These are phyloP conservation scores for Chrysaora quinquecirrha DNA, from an alignment of 30 jellyfish, hydroid and myxozoan genomes.

Conservation along the genomic window DNA sequence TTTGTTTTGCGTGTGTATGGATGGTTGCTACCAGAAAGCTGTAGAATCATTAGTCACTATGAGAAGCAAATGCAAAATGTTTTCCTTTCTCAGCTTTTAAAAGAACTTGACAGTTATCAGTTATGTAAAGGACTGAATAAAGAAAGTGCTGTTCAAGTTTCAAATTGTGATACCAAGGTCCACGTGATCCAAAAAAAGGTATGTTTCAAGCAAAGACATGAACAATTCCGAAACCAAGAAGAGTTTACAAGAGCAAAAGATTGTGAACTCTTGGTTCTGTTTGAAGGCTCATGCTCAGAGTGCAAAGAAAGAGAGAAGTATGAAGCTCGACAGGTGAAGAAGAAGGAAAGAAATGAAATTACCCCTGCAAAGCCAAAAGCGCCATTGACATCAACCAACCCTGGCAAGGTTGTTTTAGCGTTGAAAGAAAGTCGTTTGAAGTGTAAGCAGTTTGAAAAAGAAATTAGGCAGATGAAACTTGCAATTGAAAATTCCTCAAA, in stretches of 20 bases:
- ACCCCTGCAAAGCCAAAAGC: constrained; percentile 60
- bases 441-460: constrained; percentile 31
- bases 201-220: constrained; percentile 20
- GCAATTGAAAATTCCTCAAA: constrained; percentile 1
- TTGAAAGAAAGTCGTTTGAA: constrained; percentile 19
- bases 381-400: constrained; percentile 21
- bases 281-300: constrained; percentile 27
- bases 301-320: constrained; percentile 13
- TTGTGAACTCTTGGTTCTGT: constrained; percentile 8
- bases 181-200: constrained; percentile 7
- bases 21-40: constrained; percentile 17
- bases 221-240: constrained; percentile 3
- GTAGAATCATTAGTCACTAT: not conserved
- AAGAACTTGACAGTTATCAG: constrained; percentile 19
- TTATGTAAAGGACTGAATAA: constrained; percentile 18
- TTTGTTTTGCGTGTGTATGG: constrained; percentile 15
- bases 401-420: no score
- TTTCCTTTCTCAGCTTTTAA: constrained; percentile 18
- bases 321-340: constrained; percentile 1
- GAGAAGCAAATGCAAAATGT: constrained; percentile 30
- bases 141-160: not conserved
- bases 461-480: constrained; percentile 26
- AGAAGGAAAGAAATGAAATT: constrained; percentile 5
- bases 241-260: constrained; percentile 12
- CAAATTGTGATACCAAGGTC: not conserved